Percentiles rank a stretch among this genome's conserved stretches.
phyloP scores from a whole-genome alignment of 2,113 vertebrate genomes.

The Peromyscus polionotus region DNA sequence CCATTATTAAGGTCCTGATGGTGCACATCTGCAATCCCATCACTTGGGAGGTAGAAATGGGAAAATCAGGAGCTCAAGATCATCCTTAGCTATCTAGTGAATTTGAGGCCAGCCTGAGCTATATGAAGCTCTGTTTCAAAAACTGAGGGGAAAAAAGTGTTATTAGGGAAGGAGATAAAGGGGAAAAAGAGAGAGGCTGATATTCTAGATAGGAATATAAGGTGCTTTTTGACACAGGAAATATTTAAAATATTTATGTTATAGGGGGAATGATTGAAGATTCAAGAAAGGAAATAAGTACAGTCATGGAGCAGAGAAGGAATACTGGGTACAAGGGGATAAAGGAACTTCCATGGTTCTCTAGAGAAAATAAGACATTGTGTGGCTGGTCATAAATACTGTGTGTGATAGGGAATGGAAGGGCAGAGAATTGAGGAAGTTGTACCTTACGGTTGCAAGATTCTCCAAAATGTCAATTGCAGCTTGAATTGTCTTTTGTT shows the following conservation, averaged over 20 bases:
- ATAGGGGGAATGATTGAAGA: background rate
- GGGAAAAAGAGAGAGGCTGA: background rate
- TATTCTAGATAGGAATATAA: background rate
- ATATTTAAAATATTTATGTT: constrained; percentile 36
- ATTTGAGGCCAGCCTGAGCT: background rate
- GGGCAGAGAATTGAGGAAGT: background rate
- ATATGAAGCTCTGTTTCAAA: background rate
- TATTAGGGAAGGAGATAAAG: background rate
- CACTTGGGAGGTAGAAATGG: background rate
- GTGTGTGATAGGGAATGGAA: background rate
- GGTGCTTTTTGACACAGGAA: background rate
- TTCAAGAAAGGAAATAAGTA: background rate
- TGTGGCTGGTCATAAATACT: background rate
- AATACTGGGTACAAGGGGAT: background rate
- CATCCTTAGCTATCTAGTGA: background rate
- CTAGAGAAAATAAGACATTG: background rate
- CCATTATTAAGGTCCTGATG: background rate
- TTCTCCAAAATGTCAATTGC: background rate
- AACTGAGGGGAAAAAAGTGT: background rate
- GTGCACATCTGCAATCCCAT: background rate
- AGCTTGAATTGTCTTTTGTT: background rate
- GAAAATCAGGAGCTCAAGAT: background rate
- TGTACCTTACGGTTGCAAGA: background rate
- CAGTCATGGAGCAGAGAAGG: background rate
- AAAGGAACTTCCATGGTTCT: background rate